These are phyloP conservation scores for Thermophis baileyi DNA, from an alignment of 2,113 vertebrate species.

Conservation along the genomic window DNA sequence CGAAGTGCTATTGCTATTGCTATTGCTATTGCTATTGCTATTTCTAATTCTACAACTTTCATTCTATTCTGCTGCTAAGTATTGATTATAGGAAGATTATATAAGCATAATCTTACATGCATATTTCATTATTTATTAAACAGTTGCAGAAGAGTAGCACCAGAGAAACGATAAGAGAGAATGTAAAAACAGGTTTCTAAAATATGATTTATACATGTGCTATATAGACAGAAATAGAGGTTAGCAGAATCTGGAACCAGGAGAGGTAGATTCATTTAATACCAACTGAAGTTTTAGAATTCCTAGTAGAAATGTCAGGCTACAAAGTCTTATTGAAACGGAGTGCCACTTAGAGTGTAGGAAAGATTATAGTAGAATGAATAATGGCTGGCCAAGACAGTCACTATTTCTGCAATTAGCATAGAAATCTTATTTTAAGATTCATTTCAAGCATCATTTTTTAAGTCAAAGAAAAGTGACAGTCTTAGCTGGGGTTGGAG, in stretches of 20 bases:
- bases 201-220: background rate
- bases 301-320: constrained; percentile 46
- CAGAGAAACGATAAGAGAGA: background rate
- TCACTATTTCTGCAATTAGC: constrained; percentile 63
- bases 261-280: constrained; percentile 24
- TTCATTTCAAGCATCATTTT: constrained; percentile 58
- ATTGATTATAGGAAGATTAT: background rate
- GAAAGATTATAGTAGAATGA: constrained; percentile 59
- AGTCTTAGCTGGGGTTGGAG: constrained; percentile 37
- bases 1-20: no score
- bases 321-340: constrained; percentile 35
- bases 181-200: background rate
- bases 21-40: no score
- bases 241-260: constrained; percentile 30
- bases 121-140: background rate
- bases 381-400: constrained; percentile 54
- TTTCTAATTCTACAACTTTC: background rate
- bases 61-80: background rate
- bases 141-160: background rate
- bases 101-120: background rate
- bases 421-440: constrained; percentile 52
- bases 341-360: constrained; percentile 49
- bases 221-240: constrained; percentile 19
- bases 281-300: constrained; percentile 31
- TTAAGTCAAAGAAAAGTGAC: constrained; percentile 41